phyloP scores from a whole-genome alignment of 2,888 invertebrate genomes.

The Erebia palarica region DNA sequence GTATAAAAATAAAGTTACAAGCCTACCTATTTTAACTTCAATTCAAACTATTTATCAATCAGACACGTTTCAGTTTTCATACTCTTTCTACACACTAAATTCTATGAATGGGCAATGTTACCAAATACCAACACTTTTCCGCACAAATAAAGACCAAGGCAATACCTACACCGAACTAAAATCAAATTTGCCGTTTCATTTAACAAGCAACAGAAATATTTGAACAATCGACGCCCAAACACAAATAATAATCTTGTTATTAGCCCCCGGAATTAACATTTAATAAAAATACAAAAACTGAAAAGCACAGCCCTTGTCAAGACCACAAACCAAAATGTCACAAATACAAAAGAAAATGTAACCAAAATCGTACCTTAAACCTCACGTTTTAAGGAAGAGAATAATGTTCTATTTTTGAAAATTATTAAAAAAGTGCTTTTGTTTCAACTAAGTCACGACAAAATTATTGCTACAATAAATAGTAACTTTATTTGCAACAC shows the following conservation, averaged over 20 bases:
- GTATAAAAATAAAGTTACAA: no score
- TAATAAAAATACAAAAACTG: conserved; percentile 67
- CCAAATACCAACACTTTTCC: conserved; percentile 19
- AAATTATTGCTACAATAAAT: conserved; percentile 34
- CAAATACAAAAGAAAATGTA: conserved; percentile 23
- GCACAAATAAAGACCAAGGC: conserved; percentile 41
- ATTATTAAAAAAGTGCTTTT: conserved; percentile 48
- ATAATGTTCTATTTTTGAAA: conserved; percentile 4
- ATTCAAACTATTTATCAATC: no score
- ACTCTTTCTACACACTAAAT: no score
- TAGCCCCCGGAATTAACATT: conserved; percentile 57
- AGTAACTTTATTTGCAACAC: accelerated
- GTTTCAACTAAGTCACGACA: conserved; percentile 49
- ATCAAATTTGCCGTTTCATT: conserved; percentile 58
- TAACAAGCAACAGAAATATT: conserved; percentile 64
- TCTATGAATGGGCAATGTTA: no score
- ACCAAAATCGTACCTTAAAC: conserved; percentile 40
- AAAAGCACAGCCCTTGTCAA: conserved; percentile 56
- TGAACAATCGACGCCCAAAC: conserved; percentile 59
- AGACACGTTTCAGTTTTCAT: no score
- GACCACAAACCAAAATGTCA: conserved; percentile 39
- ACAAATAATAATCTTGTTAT: conserved; percentile 70
- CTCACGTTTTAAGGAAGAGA: neutral
- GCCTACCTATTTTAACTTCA: no score
- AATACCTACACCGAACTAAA: conserved; percentile 40